Base-by-base conservation (phyloP, 2,888 invertebrate species). In the Aporophyla nigra region DNA sequence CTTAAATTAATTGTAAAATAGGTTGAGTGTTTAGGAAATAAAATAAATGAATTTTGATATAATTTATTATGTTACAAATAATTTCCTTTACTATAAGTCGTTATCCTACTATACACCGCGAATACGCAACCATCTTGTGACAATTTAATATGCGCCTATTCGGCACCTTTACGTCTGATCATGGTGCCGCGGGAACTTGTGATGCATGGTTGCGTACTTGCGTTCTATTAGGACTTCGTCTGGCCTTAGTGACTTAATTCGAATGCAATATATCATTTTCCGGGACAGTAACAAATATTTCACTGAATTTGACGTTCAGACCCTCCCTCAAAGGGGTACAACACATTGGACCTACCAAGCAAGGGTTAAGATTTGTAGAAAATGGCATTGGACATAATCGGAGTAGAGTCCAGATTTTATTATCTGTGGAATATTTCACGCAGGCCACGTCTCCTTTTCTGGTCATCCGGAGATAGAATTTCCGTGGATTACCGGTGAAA, bases 361-460 rank as follows among this genome's bases (percentile, higher is more conserved):
- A 92, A 1, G 86, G 89, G 0, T 90, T 87, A 0, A 84, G 79
- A 5, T 89, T 87, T 0, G 84, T 80, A 12, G 73, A 16, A 2
- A 85, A 78, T 0, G 90, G 89, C 74, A 95, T 94, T 0, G 92
- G 87, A 46, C 94, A 92, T 19, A 96, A 81, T 46, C 96, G 86
- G 14, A 96, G 82, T 5, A 95, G 80, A 3, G 62, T 87, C 96
- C 96, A 96, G 0, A 69, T 87, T 14, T 80, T 63, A 24, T 92
- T 91, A 67, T 96, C 94, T 1, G 82, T 86, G 21, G 96, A 95
- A 68, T 95, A 96, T 81, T 96, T 96, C 9, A 95, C 90, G 73
- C 94, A 93, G 0, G 94, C 88, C 0, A 93, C 93, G 9, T 90
- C 87, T 0, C 87, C 86, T 6, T 91, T 85, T 88, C 90, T 93